Conservation (phyloP, 1,140 invertebrate genomes). For the Venturia canescens region DNA sequence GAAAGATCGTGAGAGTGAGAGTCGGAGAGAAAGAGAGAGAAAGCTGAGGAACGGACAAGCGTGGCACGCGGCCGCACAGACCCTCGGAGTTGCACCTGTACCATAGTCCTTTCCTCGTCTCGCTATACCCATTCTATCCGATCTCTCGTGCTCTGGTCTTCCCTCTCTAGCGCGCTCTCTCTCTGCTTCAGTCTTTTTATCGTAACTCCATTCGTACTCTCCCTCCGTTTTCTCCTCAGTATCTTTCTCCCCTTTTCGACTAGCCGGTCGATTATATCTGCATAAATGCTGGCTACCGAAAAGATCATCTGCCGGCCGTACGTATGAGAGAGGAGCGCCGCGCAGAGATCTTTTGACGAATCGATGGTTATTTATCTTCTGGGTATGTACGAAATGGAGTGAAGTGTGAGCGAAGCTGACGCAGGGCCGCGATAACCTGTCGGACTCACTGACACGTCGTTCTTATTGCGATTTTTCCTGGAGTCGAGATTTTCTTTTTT, state of each 20-base stretch:
- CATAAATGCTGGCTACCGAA: conserved; percentile 39
- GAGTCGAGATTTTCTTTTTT: background rate
- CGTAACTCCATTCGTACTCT: conserved; percentile 2
- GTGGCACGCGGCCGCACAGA: conserved; percentile 32
- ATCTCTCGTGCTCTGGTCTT: conserved; percentile 26
- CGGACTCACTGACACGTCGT: background rate
- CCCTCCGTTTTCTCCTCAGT: background rate
- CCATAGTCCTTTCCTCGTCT: conserved; percentile 14
- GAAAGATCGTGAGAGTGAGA: conserved; percentile 34
- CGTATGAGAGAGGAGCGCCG: too few relatives aligned
- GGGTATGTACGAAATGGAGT: background rate
- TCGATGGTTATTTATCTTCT: conserved; percentile 20
- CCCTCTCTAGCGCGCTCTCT: background rate
- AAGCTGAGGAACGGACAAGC: conserved; percentile 38
- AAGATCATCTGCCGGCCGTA: conserved; percentile 21
- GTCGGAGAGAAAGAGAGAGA: conserved; percentile 21
- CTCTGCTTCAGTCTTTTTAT: background rate
- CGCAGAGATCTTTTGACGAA: conserved; percentile 14
- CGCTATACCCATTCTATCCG: conserved; percentile 35
- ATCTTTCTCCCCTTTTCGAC: background rate
- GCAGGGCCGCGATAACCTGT: conserved; percentile 39
- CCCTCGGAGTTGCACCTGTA: conserved; percentile 38
- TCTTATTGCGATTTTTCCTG: background rate
- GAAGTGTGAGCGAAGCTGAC: background rate
- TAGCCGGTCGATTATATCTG: conserved; percentile 38